Percentiles rank a stretch among this genome's conserved stretches.
These are phyloP conservation scores for Ennomos fuscantarius DNA, from an alignment of 2,888 invertebrate genomes.

Conservation along the genomic window DNA sequence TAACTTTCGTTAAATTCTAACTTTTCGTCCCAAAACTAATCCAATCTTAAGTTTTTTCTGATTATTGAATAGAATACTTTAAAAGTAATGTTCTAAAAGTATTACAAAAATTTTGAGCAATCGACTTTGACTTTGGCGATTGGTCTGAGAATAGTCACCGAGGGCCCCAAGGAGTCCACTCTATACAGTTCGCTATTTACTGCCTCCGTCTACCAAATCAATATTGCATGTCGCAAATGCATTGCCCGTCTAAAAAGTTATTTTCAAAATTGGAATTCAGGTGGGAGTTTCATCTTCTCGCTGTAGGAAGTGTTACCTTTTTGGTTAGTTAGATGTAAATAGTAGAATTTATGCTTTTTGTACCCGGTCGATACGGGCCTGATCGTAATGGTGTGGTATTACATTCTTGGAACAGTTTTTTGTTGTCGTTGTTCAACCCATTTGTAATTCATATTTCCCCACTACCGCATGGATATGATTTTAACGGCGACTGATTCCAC, in stretches of 20 bases:
- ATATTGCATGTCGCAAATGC: conserved; percentile 72
- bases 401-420: too few relatives aligned
- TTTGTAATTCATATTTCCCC: too few relatives aligned
- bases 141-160: conserved; percentile 51
- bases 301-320: conserved; percentile 14
- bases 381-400: too few relatives aligned
- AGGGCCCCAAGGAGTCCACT: conserved; percentile 67
- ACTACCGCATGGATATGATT: too few relatives aligned
- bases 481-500: too few relatives aligned
- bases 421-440: too few relatives aligned
- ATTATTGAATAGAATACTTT: background rate
- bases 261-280: conserved; percentile 52
- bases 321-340: background rate
- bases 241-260: conserved; percentile 54
- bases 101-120: too few relatives aligned
- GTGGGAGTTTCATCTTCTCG: conserved; percentile 21
- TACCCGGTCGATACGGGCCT: too few relatives aligned
- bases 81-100: too few relatives aligned
- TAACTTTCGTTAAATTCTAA: conserved; percentile 6
- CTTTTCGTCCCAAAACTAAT: conserved; percentile 12
- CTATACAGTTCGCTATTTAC: conserved; percentile 74
- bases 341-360: background rate
- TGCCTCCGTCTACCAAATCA: conserved; percentile 71
- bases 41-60: conserved; percentile 10
- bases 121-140: conserved; percentile 31